phyloP scores from a whole-genome alignment of 2,113 vertebrate species.

The Rafetus swinhoei region DNA sequence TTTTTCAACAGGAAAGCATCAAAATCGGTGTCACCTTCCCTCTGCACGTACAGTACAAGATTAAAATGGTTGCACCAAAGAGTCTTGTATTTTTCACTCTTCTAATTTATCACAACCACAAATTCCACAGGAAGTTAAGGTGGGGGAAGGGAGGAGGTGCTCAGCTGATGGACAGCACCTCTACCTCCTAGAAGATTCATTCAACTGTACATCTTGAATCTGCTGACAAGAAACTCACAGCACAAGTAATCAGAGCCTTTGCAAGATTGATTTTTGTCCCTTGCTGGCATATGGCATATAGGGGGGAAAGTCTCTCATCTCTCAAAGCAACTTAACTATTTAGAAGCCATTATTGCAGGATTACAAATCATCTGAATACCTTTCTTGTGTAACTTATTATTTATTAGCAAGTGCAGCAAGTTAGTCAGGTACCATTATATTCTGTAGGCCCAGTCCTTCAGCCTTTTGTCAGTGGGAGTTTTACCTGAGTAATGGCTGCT shows the following conservation, averaged over 20 bases:
- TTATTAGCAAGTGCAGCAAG: conserved; percentile 60
- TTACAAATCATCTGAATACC: conserved; percentile 79
- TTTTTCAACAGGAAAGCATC: conserved; percentile 63
- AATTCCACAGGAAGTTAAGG: conserved; percentile 76
- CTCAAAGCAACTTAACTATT: conserved; percentile 83
- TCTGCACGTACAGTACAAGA: conserved; percentile 72
- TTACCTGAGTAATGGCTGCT: background rate
- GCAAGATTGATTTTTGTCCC: conserved; percentile 84
- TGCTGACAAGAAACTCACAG: conserved; percentile 84
- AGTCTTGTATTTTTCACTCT: conserved; percentile 67
- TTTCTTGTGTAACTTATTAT: conserved; percentile 66
- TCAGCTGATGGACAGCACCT: conserved; percentile 76
- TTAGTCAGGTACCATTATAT: conserved; percentile 56
- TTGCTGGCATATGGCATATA: conserved; percentile 77
- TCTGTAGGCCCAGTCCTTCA: background rate
- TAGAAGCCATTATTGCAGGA: conserved; percentile 79
- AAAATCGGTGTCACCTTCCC: conserved; percentile 70
- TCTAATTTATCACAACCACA: conserved; percentile 79
- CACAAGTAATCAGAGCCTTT: conserved; percentile 81
- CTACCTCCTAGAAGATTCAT: conserved; percentile 83
- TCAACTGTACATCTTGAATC: conserved; percentile 82
- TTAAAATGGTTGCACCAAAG: conserved; percentile 77
- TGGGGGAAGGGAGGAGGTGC: conserved; percentile 64
- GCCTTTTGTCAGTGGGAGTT: background rate
- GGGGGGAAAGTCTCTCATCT: conserved; percentile 77